These are phyloP conservation scores for Varanus komodoensis DNA, from an alignment of 2,113 vertebrate genomes.

Conservation along the genomic window DNA sequence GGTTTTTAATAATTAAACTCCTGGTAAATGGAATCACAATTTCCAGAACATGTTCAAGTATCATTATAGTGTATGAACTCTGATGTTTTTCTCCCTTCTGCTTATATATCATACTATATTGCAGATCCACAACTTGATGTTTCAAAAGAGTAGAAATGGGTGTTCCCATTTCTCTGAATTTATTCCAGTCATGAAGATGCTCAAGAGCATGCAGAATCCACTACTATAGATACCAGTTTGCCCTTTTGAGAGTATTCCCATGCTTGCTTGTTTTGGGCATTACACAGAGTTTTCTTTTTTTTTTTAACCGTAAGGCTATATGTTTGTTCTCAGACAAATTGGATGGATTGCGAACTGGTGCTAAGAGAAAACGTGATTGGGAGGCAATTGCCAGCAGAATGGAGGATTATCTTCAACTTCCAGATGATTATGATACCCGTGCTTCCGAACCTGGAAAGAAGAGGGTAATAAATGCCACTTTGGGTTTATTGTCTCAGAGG, in stretches of 20 bases:
- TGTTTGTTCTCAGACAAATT: slow-evolving; percentile 93
- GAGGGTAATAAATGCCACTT: slow-evolving; percentile 82
- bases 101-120: slow-evolving; percentile 26
- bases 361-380: slow-evolving; percentile 94
- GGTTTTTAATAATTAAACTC: slow-evolving; percentile 53
- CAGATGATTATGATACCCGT: slow-evolving; percentile 96
- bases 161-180: slow-evolving; percentile 58
- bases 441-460: slow-evolving; percentile 97
- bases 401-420: slow-evolving; percentile 97
- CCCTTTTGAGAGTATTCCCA: slow-evolving; percentile 59
- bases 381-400: slow-evolving; percentile 87
- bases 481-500: slow-evolving; percentile 17
- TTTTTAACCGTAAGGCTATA: slow-evolving; percentile 76
- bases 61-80: slow-evolving; percentile 37
- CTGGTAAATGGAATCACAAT: slow-evolving; percentile 36
- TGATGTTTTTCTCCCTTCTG: slow-evolving; percentile 45
- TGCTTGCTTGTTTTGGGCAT: slow-evolving; percentile 67
- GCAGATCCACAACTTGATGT: slow-evolving; percentile 30
- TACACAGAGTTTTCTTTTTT: slow-evolving; percentile 46
- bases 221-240: slow-evolving; percentile 50
- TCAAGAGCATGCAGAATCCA: slow-evolving; percentile 59
- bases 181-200: slow-evolving; percentile 63
- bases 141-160: slow-evolving; percentile 58
- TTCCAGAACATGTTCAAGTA: slow-evolving; percentile 38
- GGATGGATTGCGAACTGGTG: slow-evolving; percentile 91